Percentiles rank a stretch among this genome's conserved stretches.
Conservation (phyloP, 2,113 vertebrate species). For the Callocephalon fimbriatum region DNA sequence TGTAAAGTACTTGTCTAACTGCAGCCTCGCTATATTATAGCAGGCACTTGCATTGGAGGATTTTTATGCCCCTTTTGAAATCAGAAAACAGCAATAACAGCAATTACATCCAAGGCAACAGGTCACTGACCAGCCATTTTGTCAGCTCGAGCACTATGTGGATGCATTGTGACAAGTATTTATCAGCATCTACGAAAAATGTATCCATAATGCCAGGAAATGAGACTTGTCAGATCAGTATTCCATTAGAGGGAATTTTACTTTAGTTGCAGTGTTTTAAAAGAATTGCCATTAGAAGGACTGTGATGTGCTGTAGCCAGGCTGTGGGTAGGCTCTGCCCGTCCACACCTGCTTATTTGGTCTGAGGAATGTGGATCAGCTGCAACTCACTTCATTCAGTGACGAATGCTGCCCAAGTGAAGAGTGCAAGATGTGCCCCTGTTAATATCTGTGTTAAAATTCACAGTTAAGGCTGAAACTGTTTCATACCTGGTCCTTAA, state of each 20-base stretch:
- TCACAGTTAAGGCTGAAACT: neutral
- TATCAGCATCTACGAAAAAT: neutral
- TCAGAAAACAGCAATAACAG: constrained; percentile 8
- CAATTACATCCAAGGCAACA: neutral
- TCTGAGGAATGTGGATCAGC: neutral
- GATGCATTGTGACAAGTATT: neutral
- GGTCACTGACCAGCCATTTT: neutral
- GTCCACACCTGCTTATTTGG: neutral
- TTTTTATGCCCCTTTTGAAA: constrained; percentile 38
- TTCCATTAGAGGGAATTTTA: neutral
- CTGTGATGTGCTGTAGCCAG: no score
- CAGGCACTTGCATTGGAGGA: neutral
- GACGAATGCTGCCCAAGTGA: neutral
- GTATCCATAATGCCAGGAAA: neutral
- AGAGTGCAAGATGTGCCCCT: neutral
- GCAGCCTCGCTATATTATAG: constrained; percentile 3
- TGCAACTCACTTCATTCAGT: neutral
- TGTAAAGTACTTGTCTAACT: constrained; percentile 15
- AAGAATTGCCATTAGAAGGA: neutral
- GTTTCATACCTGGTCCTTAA: neutral
- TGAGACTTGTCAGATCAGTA: neutral
- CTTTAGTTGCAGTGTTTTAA: neutral
- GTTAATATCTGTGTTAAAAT: neutral
- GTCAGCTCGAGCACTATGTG: neutral
- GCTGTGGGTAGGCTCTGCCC: rapidly evolving